These are phyloP conservation scores for Aphaenogaster ashmeadi DNA, from an alignment of 1,140 invertebrate species.

Conservation along the genomic window DNA sequence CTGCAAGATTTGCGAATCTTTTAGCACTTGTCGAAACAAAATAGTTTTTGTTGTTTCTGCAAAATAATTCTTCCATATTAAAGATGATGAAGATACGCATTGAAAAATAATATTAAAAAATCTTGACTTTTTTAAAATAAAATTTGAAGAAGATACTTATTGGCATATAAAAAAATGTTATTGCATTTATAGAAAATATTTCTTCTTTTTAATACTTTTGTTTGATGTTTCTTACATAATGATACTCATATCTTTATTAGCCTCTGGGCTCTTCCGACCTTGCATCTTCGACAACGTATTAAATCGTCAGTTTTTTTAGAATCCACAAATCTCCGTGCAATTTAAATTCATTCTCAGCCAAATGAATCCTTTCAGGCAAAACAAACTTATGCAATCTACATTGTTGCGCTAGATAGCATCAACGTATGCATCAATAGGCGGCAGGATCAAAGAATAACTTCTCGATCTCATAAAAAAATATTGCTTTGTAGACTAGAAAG, in stretches of 20 bases:
- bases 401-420: slow-evolving; percentile 13
- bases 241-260: neutral
- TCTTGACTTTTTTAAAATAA: neutral
- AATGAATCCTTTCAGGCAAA: slow-evolving; percentile 4
- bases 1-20: slow-evolving; percentile 2
- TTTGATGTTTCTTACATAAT: neutral
- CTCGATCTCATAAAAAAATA: neutral
- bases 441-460: slow-evolving; percentile 31
- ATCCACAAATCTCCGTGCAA: slow-evolving; percentile 2
- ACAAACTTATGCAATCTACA: slow-evolving; percentile 8
- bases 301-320: slow-evolving; percentile 12
- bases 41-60: neutral
- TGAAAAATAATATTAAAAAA: neutral
- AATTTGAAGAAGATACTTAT: neutral
- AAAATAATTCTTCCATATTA: neutral
- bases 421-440: neutral
- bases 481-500: neutral
- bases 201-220: neutral
- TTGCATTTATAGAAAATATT: too few relatives aligned
- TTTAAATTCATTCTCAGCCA: slow-evolving; percentile 9
- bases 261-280: neutral
- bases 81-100: neutral
- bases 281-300: neutral
- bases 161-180: neutral
- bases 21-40: neutral